Evolutionary conservation across 1,140 invertebrate genomes (phyloP).

Genomic region (Aphelinus certus): DNA sequence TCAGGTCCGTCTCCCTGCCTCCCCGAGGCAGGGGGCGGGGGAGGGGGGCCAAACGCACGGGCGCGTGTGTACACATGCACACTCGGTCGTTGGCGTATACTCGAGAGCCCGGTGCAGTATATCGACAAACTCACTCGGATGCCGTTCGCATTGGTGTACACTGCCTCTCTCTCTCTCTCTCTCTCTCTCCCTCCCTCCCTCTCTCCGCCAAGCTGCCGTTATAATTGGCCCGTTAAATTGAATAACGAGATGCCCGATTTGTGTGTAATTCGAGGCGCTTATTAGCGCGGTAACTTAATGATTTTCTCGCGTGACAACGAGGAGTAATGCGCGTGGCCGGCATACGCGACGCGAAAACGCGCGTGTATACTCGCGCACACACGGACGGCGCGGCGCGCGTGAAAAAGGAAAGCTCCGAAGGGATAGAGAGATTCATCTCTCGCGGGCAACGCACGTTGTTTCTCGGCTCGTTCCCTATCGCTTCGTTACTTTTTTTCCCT

Average conservation of each 20-base stretch:
- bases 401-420: not conserved
- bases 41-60: slow-evolving; percentile 5
- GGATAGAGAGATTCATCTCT: not conserved
- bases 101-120: no score
- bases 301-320: slow-evolving; percentile 38
- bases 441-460: not conserved
- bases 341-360: not conserved
- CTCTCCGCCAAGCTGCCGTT: slow-evolving; percentile 22
- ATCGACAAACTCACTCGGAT: no score
- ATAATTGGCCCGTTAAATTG: slow-evolving; percentile 37
- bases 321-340: slow-evolving; percentile 1
- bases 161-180: no score
- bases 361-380: not conserved
- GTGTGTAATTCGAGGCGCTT: slow-evolving; percentile 37
- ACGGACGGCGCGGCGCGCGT: not conserved
- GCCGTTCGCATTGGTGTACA: no score
- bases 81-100: not conserved
- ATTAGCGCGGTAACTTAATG: slow-evolving; percentile 34
- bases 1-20: slow-evolving; percentile 3
- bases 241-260: slow-evolving; percentile 36
- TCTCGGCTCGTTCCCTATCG: not conserved
- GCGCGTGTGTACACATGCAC: slow-evolving; percentile 11
- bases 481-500: slow-evolving; percentile 3
- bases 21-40: not conserved
- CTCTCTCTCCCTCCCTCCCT: no score